phyloP scores from a whole-genome alignment of 2,888 invertebrate species.

The Fabriciana adippe region DNA sequence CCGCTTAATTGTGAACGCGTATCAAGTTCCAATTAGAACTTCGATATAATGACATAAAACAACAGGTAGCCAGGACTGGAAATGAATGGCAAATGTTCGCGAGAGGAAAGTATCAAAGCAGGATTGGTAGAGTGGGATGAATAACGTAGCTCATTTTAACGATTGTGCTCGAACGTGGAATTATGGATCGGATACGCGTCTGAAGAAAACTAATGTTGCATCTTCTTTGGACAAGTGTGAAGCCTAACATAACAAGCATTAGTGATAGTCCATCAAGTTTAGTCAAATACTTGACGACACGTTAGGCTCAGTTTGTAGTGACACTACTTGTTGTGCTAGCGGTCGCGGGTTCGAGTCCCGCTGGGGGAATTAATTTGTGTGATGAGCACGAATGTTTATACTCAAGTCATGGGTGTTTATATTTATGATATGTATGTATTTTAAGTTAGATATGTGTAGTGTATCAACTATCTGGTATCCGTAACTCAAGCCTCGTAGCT shows the following conservation, averaged over 20 bases:
- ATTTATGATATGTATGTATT: too few relatives aligned
- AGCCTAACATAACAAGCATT: conserved; percentile 30
- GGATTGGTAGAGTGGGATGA: conserved; percentile 28
- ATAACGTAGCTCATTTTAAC: conserved; percentile 28
- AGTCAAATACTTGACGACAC: background rate
- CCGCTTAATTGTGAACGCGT: conserved; percentile 72
- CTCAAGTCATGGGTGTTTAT: too few relatives aligned
- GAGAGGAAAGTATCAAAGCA: conserved; percentile 1
- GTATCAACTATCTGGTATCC: too few relatives aligned
- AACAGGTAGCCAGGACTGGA: conserved; percentile 43
- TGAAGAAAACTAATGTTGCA: conserved; percentile 38
- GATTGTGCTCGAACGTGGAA: conserved; percentile 35
- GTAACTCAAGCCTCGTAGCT: too few relatives aligned
- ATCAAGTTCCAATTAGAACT: conserved; percentile 76
- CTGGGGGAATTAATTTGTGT: too few relatives aligned
- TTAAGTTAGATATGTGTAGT: too few relatives aligned
- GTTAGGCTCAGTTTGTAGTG: too few relatives aligned
- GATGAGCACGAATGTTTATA: too few relatives aligned
- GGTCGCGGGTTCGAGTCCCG: too few relatives aligned
- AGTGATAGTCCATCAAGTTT: conserved; percentile 22
- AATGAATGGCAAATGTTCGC: conserved; percentile 19
- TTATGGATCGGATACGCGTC: conserved; percentile 43
- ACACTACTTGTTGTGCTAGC: too few relatives aligned
- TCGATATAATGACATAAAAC: conserved; percentile 66
- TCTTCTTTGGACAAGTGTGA: conserved; percentile 28